These are phyloP conservation scores for Acanthosoma haemorrhoidale DNA, from an alignment of 2,888 invertebrate species.

Conservation along the genomic window DNA sequence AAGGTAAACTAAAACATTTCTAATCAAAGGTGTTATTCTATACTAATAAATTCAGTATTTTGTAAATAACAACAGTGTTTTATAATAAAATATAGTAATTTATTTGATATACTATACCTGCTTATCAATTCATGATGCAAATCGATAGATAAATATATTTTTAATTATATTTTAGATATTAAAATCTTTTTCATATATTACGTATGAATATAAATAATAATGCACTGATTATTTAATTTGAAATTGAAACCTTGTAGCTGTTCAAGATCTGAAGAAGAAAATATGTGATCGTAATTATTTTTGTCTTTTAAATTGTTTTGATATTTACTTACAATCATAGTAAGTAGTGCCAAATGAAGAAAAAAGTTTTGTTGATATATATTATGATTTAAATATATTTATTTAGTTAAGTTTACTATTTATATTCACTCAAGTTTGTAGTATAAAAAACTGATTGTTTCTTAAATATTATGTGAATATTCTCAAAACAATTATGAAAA, in stretches of 20 bases:
- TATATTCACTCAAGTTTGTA: no score
- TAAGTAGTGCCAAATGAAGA: not conserved
- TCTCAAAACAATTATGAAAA: no score
- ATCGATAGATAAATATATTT: not conserved
- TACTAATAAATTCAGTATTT: no score
- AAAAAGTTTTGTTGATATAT: not conserved
- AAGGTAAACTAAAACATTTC: no score
- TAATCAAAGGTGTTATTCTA: no score
- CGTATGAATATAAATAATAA: not conserved
- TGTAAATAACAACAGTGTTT: no score
- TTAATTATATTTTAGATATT: slow-evolving; percentile 7
- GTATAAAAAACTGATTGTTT: no score
- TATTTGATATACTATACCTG: not conserved
- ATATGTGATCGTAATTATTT: not conserved
- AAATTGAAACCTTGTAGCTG: not conserved
- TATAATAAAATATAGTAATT: not conserved
- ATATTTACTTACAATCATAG: not conserved
- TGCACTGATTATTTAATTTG: not conserved
- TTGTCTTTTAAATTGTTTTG: not conserved
- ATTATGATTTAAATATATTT: not conserved
- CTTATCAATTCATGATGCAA: not conserved
- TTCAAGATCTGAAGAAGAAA: no score
- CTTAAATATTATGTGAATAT: no score
- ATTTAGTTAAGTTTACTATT: not conserved
- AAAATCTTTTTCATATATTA: not conserved